Base-by-base conservation (phyloP, 2,113 vertebrate genomes). In the Pollimyrus isidori region DNA sequence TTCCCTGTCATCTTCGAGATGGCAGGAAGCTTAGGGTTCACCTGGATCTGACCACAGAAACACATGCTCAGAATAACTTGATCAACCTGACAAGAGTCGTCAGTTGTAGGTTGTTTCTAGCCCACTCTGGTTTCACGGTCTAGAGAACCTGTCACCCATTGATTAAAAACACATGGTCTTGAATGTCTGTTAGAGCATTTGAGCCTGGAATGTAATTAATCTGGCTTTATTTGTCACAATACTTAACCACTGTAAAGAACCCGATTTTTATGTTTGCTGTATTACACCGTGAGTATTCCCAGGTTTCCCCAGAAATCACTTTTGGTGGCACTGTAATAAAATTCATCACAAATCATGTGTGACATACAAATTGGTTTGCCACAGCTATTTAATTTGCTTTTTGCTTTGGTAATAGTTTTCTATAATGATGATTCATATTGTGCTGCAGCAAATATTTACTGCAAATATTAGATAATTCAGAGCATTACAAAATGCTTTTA, bases 161-260 rank as follows among this genome's bases (percentile, higher is more conserved):
- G 48, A 87, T 87, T 87, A 87, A 56, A 56, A 87, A 30, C 85
- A 87, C 85, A 87, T 87, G 85, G 50, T 53, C 19, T 9, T 87
- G 26, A 87, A 87, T 52, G 85, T 35, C 50, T n/a, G 23, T 86
- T 86, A 53, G n/a, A 86, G 48, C 49, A 39, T 49, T 85, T n/a
- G 45, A 46, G 82, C n/a, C 39, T 48, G 82, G 19, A 45, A 46
- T 48, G 39, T 19, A 84, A 84, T 46, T 48, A 80, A 84, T 84
- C 42, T 48, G 7, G 45, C 21, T 48, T 84, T 48, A 84, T 84
- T 84, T 46, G 82, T 48, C 35, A 48, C 82, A 46, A 48, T 48
- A 80, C 73, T 80, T 80, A 42, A 80, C 73, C 73, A 80, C 45
- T 23, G 39, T 84, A 84, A 84, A 84, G 45, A 84, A 84, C 19